Conservation (phyloP, 2,797 vertebrate genomes). For the Pelodytes ibericus region DNA sequence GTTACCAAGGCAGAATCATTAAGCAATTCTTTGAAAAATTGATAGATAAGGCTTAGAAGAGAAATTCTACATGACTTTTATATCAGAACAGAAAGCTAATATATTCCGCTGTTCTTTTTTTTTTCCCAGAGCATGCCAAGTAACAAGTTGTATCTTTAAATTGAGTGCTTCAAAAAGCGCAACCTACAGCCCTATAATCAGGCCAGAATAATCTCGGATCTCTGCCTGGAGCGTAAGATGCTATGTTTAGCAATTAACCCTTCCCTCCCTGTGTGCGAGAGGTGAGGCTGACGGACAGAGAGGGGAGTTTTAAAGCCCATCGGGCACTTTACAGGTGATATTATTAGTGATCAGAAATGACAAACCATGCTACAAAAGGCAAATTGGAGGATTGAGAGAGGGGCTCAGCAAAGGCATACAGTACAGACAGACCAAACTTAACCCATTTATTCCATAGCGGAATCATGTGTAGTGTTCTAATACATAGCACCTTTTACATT, state of each 20-base stretch:
- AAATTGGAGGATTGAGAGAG: slow-evolving; percentile 13
- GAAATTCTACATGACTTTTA: slow-evolving; percentile 41
- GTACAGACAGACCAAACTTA: not conserved
- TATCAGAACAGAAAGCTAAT: slow-evolving; percentile 13
- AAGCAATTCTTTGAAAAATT: slow-evolving; percentile 36
- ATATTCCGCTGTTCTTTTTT: slow-evolving; percentile 23
- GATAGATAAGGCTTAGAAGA: slow-evolving; percentile 42
- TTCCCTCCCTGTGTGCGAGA: slow-evolving; percentile 20
- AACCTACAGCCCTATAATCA: slow-evolving; percentile 47
- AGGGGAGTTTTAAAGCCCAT: slow-evolving; percentile 35
- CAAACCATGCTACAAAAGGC: slow-evolving; percentile 30
- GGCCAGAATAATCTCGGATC: slow-evolving; percentile 44
- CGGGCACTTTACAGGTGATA: slow-evolving; percentile 45
- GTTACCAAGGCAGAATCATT: slow-evolving; percentile 32
- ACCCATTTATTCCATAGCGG: not conserved
- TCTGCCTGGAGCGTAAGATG: slow-evolving; percentile 43
- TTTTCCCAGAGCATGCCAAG: slow-evolving; percentile 22
- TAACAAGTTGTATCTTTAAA: slow-evolving; percentile 40
- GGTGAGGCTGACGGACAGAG: slow-evolving; percentile 45
- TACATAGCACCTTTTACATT: not conserved
- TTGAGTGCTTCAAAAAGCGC: slow-evolving; percentile 42
- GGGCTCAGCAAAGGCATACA: not conserved
- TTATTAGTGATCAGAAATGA: slow-evolving; percentile 46
- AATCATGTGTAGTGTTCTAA: not conserved
- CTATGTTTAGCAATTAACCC: slow-evolving; percentile 52